Base-by-base conservation (phyloP, 2,113 vertebrate genomes). In the Platichthys stellatus region DNA sequence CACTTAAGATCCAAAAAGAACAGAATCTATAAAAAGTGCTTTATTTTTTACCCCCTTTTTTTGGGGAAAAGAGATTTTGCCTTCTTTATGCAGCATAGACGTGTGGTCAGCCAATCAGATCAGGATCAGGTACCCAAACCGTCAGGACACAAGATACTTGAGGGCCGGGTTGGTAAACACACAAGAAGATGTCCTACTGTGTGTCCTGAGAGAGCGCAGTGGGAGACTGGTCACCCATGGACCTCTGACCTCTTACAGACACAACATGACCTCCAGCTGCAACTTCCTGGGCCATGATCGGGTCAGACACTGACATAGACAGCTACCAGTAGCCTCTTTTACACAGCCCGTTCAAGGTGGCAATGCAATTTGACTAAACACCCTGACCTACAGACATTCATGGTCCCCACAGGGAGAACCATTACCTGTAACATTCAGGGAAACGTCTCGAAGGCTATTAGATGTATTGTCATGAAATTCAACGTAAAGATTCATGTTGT, bases 211-310 rank as follows among this genome's bases (percentile, higher is more conserved):
- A 90, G 78, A 81, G 59, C 72, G 59, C 74, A 74, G 68, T n/a
- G 40, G 78, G 84, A 79, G 63, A 53, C 74, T n/a, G 24, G 56
- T 57, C 72, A 68, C 51, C 53, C 28, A 7, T 24, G 63, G 76
- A 79, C 62, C 83, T 5, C 47, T 66, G 78, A 82, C 62, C 79
- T 3, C 15, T 80, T 43, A 81, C 84, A 90, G 88, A 88, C 86
- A 77, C 61, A 92, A 92, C 88, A 89, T 14, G 49, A 73, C 84
- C 83, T 79, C 81, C 90, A 92, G 91, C 91, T 93, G 91, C 85
- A 86, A 59, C 88, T 88, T 92, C 91, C 89, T 80, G 72, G 70
- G 54, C 80, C 59, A n/a, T 2, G 2, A 18, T 3, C 20, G 28
- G 70, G 70, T 78, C 54, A 76, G 77, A 83, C 63, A 15, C 70